Evolutionary conservation across 2,888 invertebrate species (phyloP), one percentile per base, ranked within the genome.

Genomic region (Malthinus seriepunctatus): DNA sequence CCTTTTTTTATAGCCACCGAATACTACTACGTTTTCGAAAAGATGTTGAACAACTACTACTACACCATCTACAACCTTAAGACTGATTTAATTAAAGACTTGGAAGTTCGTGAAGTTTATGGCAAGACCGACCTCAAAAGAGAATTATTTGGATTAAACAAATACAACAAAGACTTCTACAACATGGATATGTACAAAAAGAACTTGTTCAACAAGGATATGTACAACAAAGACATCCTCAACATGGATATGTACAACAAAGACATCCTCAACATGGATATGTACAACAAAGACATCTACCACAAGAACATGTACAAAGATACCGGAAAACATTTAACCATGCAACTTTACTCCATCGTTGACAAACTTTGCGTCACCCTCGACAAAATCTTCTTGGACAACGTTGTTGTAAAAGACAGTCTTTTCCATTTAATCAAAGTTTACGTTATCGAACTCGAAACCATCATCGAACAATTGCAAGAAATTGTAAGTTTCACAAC

Each of bases 331-430:
- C 3, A 5, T 42, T 42, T 42, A 15, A 42, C 39, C 15, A 42
- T 42, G 39, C 39, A 42, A 42, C 23, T 42, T 23, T 23, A 15
- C 39, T 11, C 9, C 10, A 12, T 42, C 15, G 5, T 42, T 9
- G 39, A 42, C 14, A 23, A 15, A 15, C 23, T 42, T 15, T 9
- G 14, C n/a, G 6, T 5, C 2, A 15, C 14, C 15, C 14, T 42
- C 39, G 39, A 42, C 14, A 42, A 42, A 14, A 15, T 42, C 6
- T 23, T 15, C 1, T 1, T 42, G 9, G 39, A 42, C 39, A 42
- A 42, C 9, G 39, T 42, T 42, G 39, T 9, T 42, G 39, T 42
- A n/a, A 42, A 42, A 5, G n/a, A 42, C 14, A 42, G 15, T 42
- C 23, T 42, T 2, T 15, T 23, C n/a, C 39, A 42, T 23, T 42